phyloP scores from a whole-genome alignment of 2,113 vertebrate species.

The Cynocephalus volans region DNA sequence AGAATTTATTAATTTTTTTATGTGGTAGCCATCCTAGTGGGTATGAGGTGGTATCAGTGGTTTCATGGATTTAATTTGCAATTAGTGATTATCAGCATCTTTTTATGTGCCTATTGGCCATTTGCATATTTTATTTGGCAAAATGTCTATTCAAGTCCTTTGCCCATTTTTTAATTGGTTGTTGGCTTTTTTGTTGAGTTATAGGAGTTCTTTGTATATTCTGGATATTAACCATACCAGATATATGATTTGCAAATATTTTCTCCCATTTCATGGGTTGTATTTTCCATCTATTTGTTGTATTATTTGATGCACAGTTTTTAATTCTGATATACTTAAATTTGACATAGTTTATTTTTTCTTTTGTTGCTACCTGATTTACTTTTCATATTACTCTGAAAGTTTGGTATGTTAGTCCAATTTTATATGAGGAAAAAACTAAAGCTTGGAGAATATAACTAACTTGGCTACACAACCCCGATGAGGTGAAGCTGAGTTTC shows the following conservation, averaged over 20 bases:
- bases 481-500: conserved; percentile 29
- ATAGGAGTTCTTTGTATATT: neutral
- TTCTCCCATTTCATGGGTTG: neutral
- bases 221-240: neutral
- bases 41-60: neutral
- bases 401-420: neutral
- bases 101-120: neutral
- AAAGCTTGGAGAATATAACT: neutral
- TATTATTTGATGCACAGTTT: neutral
- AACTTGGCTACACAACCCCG: neutral
- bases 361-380: conserved; percentile 4
- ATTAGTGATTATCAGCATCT: neutral
- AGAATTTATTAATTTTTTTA: neutral
- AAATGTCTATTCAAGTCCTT: neutral
- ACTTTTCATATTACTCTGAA: conserved; percentile 31
- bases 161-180: neutral
- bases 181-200: neutral
- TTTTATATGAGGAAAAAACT: conserved; percentile 34
- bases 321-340: neutral
- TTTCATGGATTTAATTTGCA: neutral
- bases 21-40: neutral
- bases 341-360: neutral
- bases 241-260: neutral
- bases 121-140: neutral
- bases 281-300: neutral